These are phyloP conservation scores for Sylvia borin DNA, from an alignment of 2,797 vertebrate genomes.

Conservation along the genomic window DNA sequence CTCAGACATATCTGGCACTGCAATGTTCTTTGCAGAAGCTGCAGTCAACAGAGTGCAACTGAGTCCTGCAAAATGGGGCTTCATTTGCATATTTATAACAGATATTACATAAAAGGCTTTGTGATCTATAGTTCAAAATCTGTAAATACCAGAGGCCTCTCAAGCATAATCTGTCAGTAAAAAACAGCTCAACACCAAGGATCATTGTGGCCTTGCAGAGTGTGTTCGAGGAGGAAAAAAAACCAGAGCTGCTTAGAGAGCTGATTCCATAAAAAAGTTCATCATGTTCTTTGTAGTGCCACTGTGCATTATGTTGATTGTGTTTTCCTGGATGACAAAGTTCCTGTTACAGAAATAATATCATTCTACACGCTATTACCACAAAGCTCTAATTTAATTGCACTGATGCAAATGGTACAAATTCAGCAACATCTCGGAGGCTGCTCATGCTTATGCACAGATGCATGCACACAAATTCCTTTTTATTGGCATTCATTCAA, in stretches of 20 bases:
- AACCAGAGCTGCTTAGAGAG: background rate
- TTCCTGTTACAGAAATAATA: constrained; percentile 36
- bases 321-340: constrained; percentile 24
- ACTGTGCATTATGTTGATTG: background rate
- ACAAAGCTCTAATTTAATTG: constrained; percentile 35
- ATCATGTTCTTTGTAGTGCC: background rate
- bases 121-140: constrained; percentile 22
- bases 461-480: background rate
- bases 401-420: constrained; percentile 23
- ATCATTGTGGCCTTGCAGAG: background rate
- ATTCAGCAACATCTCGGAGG: background rate
- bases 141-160: background rate
- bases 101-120: constrained; percentile 41
- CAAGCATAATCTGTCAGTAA: background rate
- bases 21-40: constrained; percentile 5
- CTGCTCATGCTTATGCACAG: background rate
- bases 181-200: background rate
- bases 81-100: constrained; percentile 41
- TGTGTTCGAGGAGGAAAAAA: background rate
- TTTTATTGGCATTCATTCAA: background rate
- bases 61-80: constrained; percentile 4
- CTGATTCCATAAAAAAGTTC: background rate
- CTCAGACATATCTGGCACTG: background rate
- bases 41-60: background rate
- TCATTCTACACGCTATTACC: background rate